Conservation (phyloP, 2,797 vertebrate species). For the Arctocebus calabarensis region DNA sequence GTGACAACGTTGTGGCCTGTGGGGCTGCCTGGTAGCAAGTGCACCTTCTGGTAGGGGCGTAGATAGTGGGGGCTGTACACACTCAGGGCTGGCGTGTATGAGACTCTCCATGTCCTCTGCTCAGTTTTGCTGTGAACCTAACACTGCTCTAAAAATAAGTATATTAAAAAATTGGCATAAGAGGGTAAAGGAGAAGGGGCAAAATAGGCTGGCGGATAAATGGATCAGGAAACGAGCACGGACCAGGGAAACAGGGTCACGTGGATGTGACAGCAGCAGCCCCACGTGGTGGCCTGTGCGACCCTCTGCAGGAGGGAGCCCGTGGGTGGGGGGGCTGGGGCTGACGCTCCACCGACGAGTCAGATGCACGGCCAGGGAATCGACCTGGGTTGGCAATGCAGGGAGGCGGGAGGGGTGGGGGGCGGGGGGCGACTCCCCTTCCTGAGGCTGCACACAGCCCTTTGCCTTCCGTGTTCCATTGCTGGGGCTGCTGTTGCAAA, state of each 20-base stretch:
- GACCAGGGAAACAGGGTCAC: too few species aligned
- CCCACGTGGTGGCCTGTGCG: too few species aligned
- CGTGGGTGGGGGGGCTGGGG: too few species aligned
- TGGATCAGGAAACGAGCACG: not conserved
- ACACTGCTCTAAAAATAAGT: not conserved
- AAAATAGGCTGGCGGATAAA: not conserved
- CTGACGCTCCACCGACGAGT: too few species aligned
- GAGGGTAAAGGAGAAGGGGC: not conserved
- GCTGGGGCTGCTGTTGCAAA: not conserved
- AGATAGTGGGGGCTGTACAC: too few species aligned
- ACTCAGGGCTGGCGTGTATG: not conserved
- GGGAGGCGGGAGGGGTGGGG: not conserved
- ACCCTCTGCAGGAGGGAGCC: too few species aligned
- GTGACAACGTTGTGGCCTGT: accelerated
- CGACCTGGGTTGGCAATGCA: too few species aligned
- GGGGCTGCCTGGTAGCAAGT: not conserved
- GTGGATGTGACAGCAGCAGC: too few species aligned
- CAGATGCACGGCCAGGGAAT: too few species aligned
- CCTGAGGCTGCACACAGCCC: accelerated
- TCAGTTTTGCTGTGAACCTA: not conserved
- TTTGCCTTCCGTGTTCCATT: accelerated
- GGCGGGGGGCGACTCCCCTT: accelerated
- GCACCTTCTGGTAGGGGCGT: not conserved
- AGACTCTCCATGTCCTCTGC: accelerated
- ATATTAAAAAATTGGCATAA: not conserved